Percentiles rank a stretch among this genome's conserved stretches.
Evolutionary conservation across 2,113 vertebrate species (phyloP).

Genomic region (Cavia porcellus): DNA sequence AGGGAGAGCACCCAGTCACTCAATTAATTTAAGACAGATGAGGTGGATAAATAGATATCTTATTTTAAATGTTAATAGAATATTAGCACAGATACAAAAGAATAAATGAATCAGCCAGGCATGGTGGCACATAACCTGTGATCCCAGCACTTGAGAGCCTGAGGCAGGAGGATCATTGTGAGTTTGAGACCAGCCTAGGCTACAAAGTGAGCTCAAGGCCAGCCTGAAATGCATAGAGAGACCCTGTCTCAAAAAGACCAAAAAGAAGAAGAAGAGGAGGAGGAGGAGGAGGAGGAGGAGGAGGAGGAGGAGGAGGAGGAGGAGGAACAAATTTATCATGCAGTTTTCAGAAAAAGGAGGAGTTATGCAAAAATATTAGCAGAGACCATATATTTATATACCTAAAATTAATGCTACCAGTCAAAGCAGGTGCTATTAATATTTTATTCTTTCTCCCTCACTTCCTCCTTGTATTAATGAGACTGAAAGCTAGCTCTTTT

Average conservation of each 20-base stretch:
- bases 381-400: background rate
- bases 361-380: slow-evolving; percentile 24
- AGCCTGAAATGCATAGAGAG: too few species aligned
- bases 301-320: too few species aligned
- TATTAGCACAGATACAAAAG: background rate
- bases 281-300: too few species aligned
- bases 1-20: too few species aligned
- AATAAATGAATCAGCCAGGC: slow-evolving; percentile 10
- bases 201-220: too few species aligned
- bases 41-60: background rate
- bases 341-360: slow-evolving; percentile 4
- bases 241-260: too few species aligned
- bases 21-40: background rate
- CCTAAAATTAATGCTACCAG: slow-evolving; percentile 1
- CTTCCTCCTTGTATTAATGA: slow-evolving; percentile 51
- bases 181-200: too few species aligned
- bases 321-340: slow-evolving; percentile 10
- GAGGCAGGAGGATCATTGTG: too few species aligned
- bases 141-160: too few species aligned
- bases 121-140: too few species aligned
- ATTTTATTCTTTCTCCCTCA: background rate
- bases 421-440: background rate
- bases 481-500: slow-evolving; percentile 65
- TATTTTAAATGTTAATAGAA: slow-evolving; percentile 8
- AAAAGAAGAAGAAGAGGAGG: too few species aligned